Conservation (phyloP, 35 echinoderm and acorn worm species). For the Heliocidaris tuberculata region DNA sequence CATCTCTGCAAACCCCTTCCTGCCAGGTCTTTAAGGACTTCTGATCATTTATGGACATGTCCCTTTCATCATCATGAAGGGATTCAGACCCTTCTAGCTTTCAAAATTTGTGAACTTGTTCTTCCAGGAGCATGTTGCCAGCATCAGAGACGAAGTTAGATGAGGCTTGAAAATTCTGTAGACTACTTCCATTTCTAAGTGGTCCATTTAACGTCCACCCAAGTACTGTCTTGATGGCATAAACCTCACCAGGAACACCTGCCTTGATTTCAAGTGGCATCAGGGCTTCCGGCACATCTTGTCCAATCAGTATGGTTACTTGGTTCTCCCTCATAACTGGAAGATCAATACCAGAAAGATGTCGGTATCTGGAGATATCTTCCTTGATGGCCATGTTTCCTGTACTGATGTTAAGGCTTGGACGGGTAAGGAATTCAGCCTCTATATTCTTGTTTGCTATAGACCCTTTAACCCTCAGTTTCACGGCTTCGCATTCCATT, state of each 20-base stretch:
- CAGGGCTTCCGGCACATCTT: conserved; percentile 65
- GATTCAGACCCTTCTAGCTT: too few relatives aligned
- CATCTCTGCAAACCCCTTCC: too few relatives aligned
- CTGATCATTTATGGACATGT: conserved; percentile 53
- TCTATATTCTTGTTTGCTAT: conserved; percentile 34
- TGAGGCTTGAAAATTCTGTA: not conserved
- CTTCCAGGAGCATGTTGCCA: too few relatives aligned
- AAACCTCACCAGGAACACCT: too few relatives aligned
- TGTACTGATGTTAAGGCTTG: conserved; percentile 46
- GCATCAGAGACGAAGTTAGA: conserved; percentile 33
- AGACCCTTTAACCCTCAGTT: too few relatives aligned
- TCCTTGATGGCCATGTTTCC: conserved; percentile 53
- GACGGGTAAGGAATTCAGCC: conserved; percentile 33
- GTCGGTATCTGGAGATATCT: conserved; percentile 48
- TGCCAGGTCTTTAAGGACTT: conserved; percentile 40
- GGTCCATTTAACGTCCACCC: too few relatives aligned
- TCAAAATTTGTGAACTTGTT: too few relatives aligned
- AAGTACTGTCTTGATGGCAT: too few relatives aligned
- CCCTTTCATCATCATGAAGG: conserved; percentile 34
- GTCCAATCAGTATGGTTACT: conserved; percentile 71
- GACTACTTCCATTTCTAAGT: conserved; percentile 9
- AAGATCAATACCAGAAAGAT: conserved; percentile 53
- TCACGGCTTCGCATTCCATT: too few relatives aligned
- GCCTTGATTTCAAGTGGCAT: too few relatives aligned
- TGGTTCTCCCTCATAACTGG: conserved; percentile 18